Evolutionary conservation across 2,113 vertebrate species (phyloP), one percentile per base, ranked within the genome.

Genomic region (Carettochelys insculpta): DNA sequence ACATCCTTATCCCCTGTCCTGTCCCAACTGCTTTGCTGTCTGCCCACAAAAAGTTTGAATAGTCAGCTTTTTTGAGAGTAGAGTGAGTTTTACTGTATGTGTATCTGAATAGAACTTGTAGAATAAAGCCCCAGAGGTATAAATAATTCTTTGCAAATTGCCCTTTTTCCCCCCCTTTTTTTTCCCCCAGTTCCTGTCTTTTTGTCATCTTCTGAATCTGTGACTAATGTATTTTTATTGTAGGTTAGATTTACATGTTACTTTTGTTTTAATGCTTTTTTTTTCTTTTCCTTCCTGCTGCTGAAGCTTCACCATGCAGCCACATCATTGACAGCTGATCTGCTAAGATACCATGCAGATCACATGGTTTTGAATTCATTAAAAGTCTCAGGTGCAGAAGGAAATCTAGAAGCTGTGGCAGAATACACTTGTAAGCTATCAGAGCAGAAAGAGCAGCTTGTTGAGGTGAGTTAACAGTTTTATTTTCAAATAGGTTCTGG

Each of bases 361-460:
- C 98, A 99, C 79, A 97, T 98, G 95, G 97, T 99, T 92, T 98
- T 99, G 50, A 98, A 98, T 96, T 98, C 98, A 65, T 97, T 99
- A 93, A 99, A 99, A 97, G 97, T 98, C 13, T 98, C 98, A 58
- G 99, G 99, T 58, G 98, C 97, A 8, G 99, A 99, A 96, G 99
- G 99, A 92, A 99, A 99, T 98, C 97, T 99, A 95, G 99, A 99
- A 97, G 98, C 98, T 17, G 98, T 99, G 94, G 98, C 99, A 29
- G 98, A 99, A 91, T 98, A 98, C 93, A 98, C 99, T 4, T 98
- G 98, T 90, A 99, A 98, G 79, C 98, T 99, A 48, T 98, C 98
- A 2, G 99, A 99, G 96, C 99, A 99, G 96, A 99, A 99, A 96
- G 99, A 99, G 56, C 99, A 99, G 92, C 98, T 99, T 93, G 98